Percentiles rank a stretch among this genome's conserved stretches.
Evolutionary conservation across 2,888 invertebrate genomes (phyloP).

Genomic region (Eupithecia dodoneata): DNA sequence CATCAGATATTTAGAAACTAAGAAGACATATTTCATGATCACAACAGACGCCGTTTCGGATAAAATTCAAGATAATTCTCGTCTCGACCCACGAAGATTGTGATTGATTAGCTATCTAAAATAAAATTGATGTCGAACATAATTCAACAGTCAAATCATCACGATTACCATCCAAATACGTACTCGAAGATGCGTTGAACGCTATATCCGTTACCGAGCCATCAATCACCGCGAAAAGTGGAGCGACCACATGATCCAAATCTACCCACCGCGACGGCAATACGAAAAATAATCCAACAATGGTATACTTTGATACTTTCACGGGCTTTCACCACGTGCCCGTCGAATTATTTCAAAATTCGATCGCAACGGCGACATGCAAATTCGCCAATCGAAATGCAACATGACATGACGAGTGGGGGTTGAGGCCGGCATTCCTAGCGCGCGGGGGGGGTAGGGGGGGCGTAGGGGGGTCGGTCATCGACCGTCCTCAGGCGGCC

Average conservation of each 20-base stretch:
- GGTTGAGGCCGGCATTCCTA: conserved; percentile 70
- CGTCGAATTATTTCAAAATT: conserved; percentile 51
- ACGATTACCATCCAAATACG: conserved; percentile 38
- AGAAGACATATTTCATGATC: conserved; percentile 24
- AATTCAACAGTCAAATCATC: conserved; percentile 41
- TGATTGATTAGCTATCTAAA: conserved; percentile 45
- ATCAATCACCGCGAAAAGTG: conserved; percentile 51
- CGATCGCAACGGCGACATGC: conserved; percentile 65
- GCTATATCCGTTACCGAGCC: conserved; percentile 47
- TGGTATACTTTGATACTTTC: conserved; percentile 52
- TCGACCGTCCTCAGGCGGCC: conserved; percentile 81
- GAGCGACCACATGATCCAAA: conserved; percentile 50
- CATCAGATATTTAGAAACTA: neutral
- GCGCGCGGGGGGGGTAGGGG: conserved; percentile 53
- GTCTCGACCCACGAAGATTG: conserved; percentile 39
- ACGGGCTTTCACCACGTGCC: conserved; percentile 61
- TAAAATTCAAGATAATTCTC: conserved; percentile 30
- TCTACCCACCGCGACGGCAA: conserved; percentile 46
- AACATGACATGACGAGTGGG: conserved; percentile 73
- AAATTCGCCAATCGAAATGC: conserved; percentile 79
- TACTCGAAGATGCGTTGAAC: conserved; percentile 37
- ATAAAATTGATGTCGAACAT: conserved; percentile 38
- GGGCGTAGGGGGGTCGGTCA: conserved; percentile 73
- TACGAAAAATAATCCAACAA: conserved; percentile 49
- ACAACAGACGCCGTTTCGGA: conserved; percentile 22